phyloP scores from a whole-genome alignment of 1,140 invertebrate species.

The Globodera ellingtonae region DNA sequence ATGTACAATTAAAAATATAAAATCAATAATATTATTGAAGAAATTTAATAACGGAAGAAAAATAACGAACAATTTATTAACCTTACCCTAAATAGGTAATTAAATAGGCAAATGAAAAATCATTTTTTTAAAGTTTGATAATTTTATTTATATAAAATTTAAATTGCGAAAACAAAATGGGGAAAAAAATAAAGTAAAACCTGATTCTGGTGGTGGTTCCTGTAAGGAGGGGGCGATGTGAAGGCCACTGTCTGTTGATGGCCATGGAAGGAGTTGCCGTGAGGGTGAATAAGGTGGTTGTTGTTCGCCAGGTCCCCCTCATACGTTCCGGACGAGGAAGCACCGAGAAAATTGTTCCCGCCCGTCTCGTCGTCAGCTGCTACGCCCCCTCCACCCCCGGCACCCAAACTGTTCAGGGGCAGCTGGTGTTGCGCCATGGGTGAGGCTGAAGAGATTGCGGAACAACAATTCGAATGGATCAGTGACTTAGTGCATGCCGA shows the following conservation, averaged over 20 bases:
- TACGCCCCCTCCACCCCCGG: background rate
- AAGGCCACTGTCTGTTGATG: slow-evolving; percentile 1
- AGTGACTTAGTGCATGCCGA: background rate
- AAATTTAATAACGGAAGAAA: no score
- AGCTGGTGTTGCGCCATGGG: slow-evolving; percentile 11
- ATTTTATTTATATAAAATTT: no score
- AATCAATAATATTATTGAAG: no score
- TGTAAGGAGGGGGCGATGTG: background rate
- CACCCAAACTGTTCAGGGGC: slow-evolving; percentile 9
- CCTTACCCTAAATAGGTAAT: no score
- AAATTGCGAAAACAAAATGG: background rate
- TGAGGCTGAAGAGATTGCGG: slow-evolving; percentile 6
- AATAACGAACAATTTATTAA: no score
- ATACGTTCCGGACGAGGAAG: background rate
- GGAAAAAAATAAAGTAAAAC: background rate
- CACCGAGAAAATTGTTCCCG: background rate
- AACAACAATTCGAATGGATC: background rate
- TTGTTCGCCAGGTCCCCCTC: background rate
- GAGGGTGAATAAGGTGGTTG: background rate
- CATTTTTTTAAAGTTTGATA: no score
- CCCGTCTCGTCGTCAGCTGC: background rate
- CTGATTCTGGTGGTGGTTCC: background rate
- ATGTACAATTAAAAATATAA: no score
- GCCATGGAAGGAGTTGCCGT: slow-evolving; percentile 11
- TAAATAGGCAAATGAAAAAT: no score